A percentile compares a stretch with the other conserved stretches of the same genome.
These are phyloP conservation scores for Atta cephalotes DNA, from an alignment of 1,140 invertebrate genomes.

Conservation along the genomic window DNA sequence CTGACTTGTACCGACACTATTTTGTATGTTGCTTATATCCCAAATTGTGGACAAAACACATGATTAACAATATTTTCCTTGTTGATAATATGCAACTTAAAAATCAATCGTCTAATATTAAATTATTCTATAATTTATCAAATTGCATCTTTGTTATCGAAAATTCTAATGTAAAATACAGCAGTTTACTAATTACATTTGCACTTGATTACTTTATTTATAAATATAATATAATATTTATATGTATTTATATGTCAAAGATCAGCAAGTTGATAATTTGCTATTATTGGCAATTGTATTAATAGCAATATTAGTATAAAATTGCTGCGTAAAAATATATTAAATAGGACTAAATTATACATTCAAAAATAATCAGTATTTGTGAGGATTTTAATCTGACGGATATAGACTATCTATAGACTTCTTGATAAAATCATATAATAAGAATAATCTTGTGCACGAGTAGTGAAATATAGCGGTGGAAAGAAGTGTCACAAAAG, in stretches of 20 bases:
- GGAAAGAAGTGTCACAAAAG: neutral
- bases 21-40: neutral
- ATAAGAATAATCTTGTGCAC: slow-evolving; percentile 10
- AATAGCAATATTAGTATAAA: neutral
- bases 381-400: neutral
- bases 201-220: neutral
- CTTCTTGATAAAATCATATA: neutral
- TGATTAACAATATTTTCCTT: neutral
- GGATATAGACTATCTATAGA: neutral
- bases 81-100: neutral
- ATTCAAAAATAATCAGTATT: neutral
- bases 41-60: neutral
- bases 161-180: neutral
- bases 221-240: slow-evolving; percentile 2
- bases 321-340: neutral
- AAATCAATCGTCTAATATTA: neutral
- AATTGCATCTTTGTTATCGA: neutral
- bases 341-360: neutral
- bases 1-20: neutral
- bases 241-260: neutral
- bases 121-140: neutral
- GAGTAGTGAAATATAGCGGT: neutral
- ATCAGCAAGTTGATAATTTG: neutral
- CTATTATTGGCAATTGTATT: neutral
- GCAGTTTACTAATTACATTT: neutral